Percentiles rank a stretch among this genome's conserved stretches.
phyloP scores from a whole-genome alignment of 2,797 vertebrate genomes.

The Rhinoraja longicauda region DNA sequence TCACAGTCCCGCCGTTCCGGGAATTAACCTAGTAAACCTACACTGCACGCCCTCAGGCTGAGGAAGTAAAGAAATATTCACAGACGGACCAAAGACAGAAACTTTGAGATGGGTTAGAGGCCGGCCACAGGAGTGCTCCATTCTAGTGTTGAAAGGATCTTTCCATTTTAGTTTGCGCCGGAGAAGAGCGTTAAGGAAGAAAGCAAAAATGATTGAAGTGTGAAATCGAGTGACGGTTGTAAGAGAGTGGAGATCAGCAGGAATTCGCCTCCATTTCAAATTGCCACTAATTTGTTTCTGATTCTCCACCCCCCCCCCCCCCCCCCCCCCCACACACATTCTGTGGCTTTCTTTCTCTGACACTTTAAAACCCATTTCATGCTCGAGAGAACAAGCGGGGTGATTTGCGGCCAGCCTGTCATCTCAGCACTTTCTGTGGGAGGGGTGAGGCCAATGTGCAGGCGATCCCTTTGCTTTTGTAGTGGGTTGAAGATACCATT shows the following conservation, averaged over 20 bases:
- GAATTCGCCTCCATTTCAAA: background rate
- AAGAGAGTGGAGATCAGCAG: background rate
- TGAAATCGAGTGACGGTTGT: background rate
- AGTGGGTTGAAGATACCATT: background rate
- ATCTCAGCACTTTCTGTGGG: background rate
- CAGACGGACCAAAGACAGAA: background rate
- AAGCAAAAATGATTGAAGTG: background rate
- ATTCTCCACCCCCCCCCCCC: background rate
- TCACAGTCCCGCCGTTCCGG: no score
- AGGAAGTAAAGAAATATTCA: no score
- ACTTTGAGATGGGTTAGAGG: background rate
- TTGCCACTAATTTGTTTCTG: background rate
- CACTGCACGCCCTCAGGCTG: no score
- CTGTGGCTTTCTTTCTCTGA: slow-evolving; percentile 4
- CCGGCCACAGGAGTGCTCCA: background rate
- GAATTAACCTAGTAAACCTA: no score
- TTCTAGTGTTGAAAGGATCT: background rate
- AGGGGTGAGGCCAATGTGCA: background rate
- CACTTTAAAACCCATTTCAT: background rate
- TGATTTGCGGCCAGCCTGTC: background rate
- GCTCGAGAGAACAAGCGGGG: background rate
- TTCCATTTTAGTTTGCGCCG: background rate
- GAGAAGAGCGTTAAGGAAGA: background rate
- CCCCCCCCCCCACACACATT: no score
- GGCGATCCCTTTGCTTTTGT: background rate